Evolutionary conservation across 2,113 vertebrate species (phyloP), one percentile per base, ranked within the genome.

Genomic region (Psammodynastes pulverulentus): DNA sequence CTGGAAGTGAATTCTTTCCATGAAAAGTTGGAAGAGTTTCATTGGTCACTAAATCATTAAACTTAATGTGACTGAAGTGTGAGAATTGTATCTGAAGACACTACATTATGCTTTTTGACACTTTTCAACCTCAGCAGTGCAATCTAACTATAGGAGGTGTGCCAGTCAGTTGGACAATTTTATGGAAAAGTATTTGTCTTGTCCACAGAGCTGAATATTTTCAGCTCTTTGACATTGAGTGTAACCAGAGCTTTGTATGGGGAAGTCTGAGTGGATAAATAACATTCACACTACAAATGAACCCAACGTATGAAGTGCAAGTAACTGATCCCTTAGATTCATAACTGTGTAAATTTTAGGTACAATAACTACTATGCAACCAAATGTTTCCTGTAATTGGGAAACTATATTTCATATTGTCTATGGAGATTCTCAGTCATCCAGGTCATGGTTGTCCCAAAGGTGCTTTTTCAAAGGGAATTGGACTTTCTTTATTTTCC

Each of bases 101-200:
- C 39, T 49, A 79, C 89, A 43, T 62, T 58, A 91, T 88, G 43
- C 23, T 91, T 53, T 93, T 62, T 62, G 58, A 29, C 29, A 26
- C 58, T 62, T 62, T 93, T 53, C 29, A 67, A 34, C 45, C 72
- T 48, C 93, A 51, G 1, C 58, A 21, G 15, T 52, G 54, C 1
- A 9, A 89, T 91, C 52, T 45, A 51, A 52, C 93, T 92, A 72
- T 45, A 93, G 93, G 95, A 46, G 45, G 34, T 84, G 10, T 39
- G 87, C 21, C 62, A 56, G 46, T 49, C 23, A 86, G 45, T 67
- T 67, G 62, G 62, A 67, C 29, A 67, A 29, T 67, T 67, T 29
- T 34, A 15, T 67, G 62, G 29, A 15, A 67, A 67, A 67, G 12
- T 67, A 67, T 67, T 67, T 67, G 2, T 34, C 62, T n/a, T 67